These are phyloP conservation scores for Vimba vimba DNA, from an alignment of 2,113 vertebrate genomes.

Conservation along the genomic window DNA sequence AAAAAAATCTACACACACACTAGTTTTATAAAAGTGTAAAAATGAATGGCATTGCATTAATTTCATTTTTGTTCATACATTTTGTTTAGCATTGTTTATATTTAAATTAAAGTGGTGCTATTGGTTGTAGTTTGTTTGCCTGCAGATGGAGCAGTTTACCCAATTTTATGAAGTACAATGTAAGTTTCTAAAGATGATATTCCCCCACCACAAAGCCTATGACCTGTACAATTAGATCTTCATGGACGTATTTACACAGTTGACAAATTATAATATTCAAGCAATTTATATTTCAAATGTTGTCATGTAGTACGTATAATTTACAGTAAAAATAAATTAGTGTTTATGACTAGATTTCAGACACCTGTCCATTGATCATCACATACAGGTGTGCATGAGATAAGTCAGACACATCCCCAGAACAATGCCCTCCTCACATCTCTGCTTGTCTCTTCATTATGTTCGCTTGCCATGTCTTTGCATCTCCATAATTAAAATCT, in stretches of 20 bases:
- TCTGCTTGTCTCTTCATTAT: conserved; percentile 49
- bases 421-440: conserved; percentile 37
- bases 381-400: neutral
- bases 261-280: neutral
- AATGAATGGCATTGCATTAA: neutral
- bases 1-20: too few relatives aligned
- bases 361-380: neutral
- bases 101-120: neutral
- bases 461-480: conserved; percentile 51
- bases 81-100: neutral
- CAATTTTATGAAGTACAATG: neutral
- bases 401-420: neutral
- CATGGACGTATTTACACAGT: neutral
- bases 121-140: conserved; percentile 6
- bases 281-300: neutral
- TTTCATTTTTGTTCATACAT: neutral
- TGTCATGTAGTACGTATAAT: neutral
- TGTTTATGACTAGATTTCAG: neutral
- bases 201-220: neutral
- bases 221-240: neutral
- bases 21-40: neutral
- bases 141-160: conserved; percentile 48
- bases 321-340: neutral
- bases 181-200: neutral
- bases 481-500: conserved; percentile 67